Evolutionary conservation across 2,888 invertebrate species (phyloP).

Genomic region (Trachelus stipa): DNA sequence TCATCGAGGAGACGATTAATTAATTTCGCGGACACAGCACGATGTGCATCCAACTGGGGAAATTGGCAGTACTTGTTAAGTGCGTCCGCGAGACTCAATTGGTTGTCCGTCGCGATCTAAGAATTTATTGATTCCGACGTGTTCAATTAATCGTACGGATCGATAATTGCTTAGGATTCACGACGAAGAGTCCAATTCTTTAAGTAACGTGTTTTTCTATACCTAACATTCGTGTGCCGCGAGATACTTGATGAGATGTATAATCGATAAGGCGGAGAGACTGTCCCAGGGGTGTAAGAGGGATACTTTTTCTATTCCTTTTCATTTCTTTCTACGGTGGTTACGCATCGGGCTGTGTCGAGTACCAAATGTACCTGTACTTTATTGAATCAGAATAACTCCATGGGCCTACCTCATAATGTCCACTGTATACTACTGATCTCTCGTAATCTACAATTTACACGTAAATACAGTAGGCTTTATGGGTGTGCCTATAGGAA

Average conservation of each 20-base stretch:
- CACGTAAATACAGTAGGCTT: constrained; percentile 39
- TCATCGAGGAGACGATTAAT: neutral
- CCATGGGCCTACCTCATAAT: constrained; percentile 28
- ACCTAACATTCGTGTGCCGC: neutral
- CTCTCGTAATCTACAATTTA: constrained; percentile 39
- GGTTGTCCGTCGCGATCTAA: neutral
- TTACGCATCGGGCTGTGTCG: neutral
- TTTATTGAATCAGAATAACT: constrained; percentile 43
- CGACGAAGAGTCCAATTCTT: neutral
- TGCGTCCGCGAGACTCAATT: neutral
- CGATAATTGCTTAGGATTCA: neutral
- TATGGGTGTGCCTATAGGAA: constrained; percentile 19
- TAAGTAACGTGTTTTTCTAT: neutral
- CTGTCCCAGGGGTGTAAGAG: neutral
- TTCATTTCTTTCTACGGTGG: neutral
- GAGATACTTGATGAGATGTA: neutral
- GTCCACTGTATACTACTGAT: constrained; percentile 46
- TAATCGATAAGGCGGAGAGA: neutral
- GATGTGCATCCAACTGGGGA: neutral
- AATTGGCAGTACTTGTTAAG: neutral
- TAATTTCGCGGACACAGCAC: neutral
- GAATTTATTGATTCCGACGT: neutral
- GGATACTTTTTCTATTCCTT: neutral
- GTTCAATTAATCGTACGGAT: neutral
- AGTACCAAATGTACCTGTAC: constrained; percentile 48